A percentile compares a stretch with the other conserved stretches of the same genome.
Conservation (phyloP, 2,113 vertebrate genomes). For the Siphamia tubifer region DNA sequence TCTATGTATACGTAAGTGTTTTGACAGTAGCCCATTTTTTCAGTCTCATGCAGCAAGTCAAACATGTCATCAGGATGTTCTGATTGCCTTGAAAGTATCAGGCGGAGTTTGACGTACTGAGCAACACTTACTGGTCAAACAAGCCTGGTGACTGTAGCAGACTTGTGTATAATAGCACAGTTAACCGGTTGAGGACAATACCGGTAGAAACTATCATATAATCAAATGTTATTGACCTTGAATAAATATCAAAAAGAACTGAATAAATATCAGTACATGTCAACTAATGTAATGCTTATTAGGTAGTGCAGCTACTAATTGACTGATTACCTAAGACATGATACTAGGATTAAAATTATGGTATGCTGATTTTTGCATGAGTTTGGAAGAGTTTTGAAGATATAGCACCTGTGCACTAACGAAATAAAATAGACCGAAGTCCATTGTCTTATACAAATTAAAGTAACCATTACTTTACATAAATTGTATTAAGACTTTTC, state of each 20-base stretch:
- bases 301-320: too few relatives aligned
- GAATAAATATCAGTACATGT: too few relatives aligned
- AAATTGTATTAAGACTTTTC: not conserved
- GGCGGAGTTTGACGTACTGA: constrained; percentile 2
- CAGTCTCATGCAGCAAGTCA: constrained; percentile 18
- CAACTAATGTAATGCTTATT: not conserved
- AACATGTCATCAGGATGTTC: not conserved
- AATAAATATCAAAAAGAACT: too few relatives aligned
- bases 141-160: constrained; percentile 10
- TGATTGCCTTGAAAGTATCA: not conserved
- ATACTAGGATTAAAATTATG: not conserved
- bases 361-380: constrained; percentile 3
- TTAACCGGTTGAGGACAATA: not conserved
- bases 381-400: not conserved
- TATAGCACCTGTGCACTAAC: constrained; percentile 32
- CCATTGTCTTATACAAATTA: not conserved
- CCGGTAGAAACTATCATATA: too few relatives aligned
- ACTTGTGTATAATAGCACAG: not conserved
- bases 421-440: constrained; percentile 1
- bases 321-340: too few relatives aligned
- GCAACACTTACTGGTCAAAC: constrained; percentile 21
- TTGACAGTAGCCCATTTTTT: not conserved
- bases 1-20: constrained; percentile 1
- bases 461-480: not conserved
- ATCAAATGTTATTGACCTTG: too few relatives aligned